Conservation (phyloP, 1,140 invertebrate species). For the Heliothis subflexa region DNA sequence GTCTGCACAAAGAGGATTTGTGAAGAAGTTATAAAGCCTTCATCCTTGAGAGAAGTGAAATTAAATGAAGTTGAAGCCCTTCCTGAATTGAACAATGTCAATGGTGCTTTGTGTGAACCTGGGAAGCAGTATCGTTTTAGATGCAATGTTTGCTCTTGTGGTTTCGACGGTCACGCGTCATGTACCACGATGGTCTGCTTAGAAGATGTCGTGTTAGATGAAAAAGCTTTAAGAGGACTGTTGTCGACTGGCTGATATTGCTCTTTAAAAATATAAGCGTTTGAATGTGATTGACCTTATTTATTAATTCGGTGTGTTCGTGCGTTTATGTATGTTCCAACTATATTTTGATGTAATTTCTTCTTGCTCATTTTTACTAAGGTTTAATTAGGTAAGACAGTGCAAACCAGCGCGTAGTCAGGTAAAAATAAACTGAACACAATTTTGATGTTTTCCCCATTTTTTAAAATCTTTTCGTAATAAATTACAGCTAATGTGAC, state of each 20-base stretch:
- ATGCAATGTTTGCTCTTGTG: conserved; percentile 76
- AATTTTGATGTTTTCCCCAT: too few species aligned
- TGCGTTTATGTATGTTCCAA: too few species aligned
- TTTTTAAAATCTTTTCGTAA: not conserved
- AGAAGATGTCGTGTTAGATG: conserved; percentile 54
- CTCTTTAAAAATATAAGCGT: not conserved
- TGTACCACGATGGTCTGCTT: conserved; percentile 74
- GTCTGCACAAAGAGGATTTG: conserved; percentile 72
- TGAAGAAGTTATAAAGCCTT: not conserved
- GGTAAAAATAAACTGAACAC: too few species aligned
- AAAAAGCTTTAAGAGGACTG: conserved; percentile 36
- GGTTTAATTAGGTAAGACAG: too few species aligned
- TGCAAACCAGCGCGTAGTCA: too few species aligned
- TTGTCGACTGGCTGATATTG: not conserved
- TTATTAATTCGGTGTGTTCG: too few species aligned
- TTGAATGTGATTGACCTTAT: not conserved
- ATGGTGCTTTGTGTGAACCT: conserved; percentile 60
- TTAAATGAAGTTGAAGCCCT: conserved; percentile 37
- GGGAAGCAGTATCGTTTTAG: conserved; percentile 70
- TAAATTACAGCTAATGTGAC: conserved; percentile 54
- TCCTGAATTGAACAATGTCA: conserved; percentile 49
- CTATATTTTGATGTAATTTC: too few species aligned
- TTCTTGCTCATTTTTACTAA: not conserved
- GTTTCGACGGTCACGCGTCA: conserved; percentile 57
- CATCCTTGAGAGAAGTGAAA: conserved; percentile 1